Base-by-base conservation (phyloP, 2,888 invertebrate species). In the Teleogryllus oceanicus region DNA sequence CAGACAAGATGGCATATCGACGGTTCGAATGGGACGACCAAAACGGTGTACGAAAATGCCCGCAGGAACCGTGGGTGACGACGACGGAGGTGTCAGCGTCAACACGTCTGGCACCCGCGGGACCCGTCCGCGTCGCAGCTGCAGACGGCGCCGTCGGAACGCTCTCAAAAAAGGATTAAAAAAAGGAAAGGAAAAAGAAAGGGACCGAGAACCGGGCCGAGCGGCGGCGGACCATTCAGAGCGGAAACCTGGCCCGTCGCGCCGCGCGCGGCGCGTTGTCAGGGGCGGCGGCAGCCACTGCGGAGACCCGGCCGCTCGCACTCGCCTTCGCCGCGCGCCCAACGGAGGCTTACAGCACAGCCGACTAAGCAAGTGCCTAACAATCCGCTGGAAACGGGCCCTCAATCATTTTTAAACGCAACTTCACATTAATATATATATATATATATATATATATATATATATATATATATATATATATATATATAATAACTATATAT, bases 171-270 rank as follows among this genome's bases (percentile, higher is more conserved):
- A 62, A 8, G 62, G 62, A 62, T n/a, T 18, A 18, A 62, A 62
- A 24, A 62, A 62, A 62, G 62, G 62, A 62, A 62, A 62, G n/a
- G 62, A 62, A 62, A 62, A 62, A 62, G 62, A 62, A 62, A 62
- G 62, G 62, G n/a, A 62, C 62, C 62, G 62, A n/a, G 62, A 62
- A 62, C 62, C 62, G 62, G 62, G 62, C 62, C 62, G 62, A 62
- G n/a, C 62, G 62, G n/a, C 62, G 13, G 62, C 62, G n/a, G n/a
- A 62, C 62, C 62, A 62, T 62, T 62, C 62, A 62, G 62, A 62
- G 62, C 62, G 62, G 62, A 62, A 62, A 62, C 62, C 62, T 62
- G 16, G 13, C 62, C 16, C 16, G 13, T 13, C 62, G 62, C 16
- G 37, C 37, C 37, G 8, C 37, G 37, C 62, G 62, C 62, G n/a